Base-by-base conservation (phyloP, 2,888 invertebrate species). In the Eubasilissa splendida region DNA sequence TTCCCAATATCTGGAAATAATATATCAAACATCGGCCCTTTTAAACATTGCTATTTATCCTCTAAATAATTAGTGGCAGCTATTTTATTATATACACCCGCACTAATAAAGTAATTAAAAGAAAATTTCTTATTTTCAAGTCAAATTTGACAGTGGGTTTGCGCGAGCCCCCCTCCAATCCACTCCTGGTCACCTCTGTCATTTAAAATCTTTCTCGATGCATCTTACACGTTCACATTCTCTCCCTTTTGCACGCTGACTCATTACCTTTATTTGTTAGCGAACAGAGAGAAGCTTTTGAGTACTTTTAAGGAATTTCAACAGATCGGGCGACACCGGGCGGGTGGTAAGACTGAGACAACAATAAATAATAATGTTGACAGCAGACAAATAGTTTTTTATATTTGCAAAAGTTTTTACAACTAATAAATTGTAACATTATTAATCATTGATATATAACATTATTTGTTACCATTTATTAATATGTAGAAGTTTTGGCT, bases 261-360 rank as follows among this genome's bases (percentile, higher is more conserved):
- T 42, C 7, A 5, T 42, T 42, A 4, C 42, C 42, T 42, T 42
- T 42, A 42, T 42, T 70, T 12, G 12, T 9, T 70, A 3, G 14
- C 10, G 14, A 22, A 14, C 12, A 42, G 58, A 60, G 71, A 79
- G 66, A 79, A 79, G 79, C 74, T 73, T 74, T 74, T 78, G 50
- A 80, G 80, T 82, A 80, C 77, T 76, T 76, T 59, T 58, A 71
- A 68, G 50, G 76, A 80, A 53, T 50, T 53, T 75, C 80, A 79
- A 81, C 80, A 77, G 79, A 66, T 76, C 68, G 80, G 84, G 81
- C 77, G 82, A 80, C 70, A 77, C 78, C 71, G 60, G 71, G 77
- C 66, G 78, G 81, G 76, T 84, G 84, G 84, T 81, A 84, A 84
- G 84, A 84, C 84, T 84, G 84, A 84, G 53, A 12, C 31, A 14